These are phyloP conservation scores for Hiodon tergisus DNA, from an alignment of 2,113 vertebrate species.

Conservation along the genomic window DNA sequence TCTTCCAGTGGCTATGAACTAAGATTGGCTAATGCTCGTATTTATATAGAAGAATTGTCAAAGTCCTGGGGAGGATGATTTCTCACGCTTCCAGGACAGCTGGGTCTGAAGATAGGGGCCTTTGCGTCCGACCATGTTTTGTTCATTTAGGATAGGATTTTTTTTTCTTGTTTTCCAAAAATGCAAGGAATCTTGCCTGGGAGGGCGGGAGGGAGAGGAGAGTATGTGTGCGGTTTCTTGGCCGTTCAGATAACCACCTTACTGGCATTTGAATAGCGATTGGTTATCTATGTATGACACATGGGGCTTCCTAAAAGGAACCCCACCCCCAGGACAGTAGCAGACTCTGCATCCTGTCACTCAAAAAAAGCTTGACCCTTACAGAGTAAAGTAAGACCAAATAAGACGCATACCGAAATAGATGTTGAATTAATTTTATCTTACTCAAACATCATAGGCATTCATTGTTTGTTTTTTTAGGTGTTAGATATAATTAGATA, in stretches of 20 bases:
- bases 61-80: constrained; percentile 24
- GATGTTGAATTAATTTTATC: no score
- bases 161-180: constrained; percentile 12
- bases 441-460: background rate
- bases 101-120: constrained; percentile 45
- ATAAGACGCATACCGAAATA: background rate
- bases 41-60: constrained; percentile 21
- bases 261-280: background rate
- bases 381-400: background rate
- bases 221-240: background rate
- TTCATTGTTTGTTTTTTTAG: background rate
- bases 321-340: background rate
- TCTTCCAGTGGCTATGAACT: background rate
- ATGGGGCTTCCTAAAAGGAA: background rate
- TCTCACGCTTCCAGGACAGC: constrained; percentile 39
- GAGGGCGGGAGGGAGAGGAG: background rate
- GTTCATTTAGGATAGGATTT: constrained; percentile 29
- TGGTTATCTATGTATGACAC: constrained; percentile 3
- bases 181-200: constrained; percentile 1
- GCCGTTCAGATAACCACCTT: background rate
- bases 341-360: background rate
- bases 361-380: background rate
- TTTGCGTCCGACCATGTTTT: constrained; percentile 39
- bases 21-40: background rate
- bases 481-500: no score